These are phyloP conservation scores for Bombycilla garrulus DNA, from an alignment of 2,113 vertebrate genomes.

Conservation along the genomic window DNA sequence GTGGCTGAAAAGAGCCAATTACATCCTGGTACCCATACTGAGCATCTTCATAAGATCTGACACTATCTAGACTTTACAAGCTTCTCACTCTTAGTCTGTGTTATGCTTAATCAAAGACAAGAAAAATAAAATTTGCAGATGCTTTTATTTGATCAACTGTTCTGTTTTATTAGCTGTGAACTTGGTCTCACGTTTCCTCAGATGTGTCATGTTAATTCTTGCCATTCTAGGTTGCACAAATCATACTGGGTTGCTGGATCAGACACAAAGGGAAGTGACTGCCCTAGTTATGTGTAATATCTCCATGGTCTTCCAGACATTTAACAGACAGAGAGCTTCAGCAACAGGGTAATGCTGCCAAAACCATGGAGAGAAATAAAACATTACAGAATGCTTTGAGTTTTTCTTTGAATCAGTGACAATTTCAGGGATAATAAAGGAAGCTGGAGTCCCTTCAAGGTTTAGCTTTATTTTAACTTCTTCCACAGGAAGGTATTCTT, in stretches of 20 bases:
- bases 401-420: background rate
- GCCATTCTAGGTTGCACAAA: slow-evolving; percentile 44
- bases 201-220: slow-evolving; percentile 53
- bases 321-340: background rate
- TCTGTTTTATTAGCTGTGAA: slow-evolving; percentile 32
- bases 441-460: background rate
- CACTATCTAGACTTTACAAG: background rate
- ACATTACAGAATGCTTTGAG: background rate
- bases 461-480: background rate
- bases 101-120: background rate
- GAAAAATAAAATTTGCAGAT: slow-evolving; percentile 13
- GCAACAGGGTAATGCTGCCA: background rate
- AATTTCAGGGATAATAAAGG: background rate
- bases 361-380: background rate
- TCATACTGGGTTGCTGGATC: slow-evolving; percentile 20
- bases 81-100: background rate
- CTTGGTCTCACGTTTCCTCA: slow-evolving; percentile 46
- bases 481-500: background rate
- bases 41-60: background rate
- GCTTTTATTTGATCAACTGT: slow-evolving; percentile 30
- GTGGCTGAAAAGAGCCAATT: background rate
- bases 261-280: slow-evolving; percentile 43
- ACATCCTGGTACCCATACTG: background rate
- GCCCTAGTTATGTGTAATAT: slow-evolving; percentile 30
- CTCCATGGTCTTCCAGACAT: slow-evolving; percentile 16